Percentiles rank a stretch among this genome's conserved stretches.
Conservation (phyloP, 2,797 vertebrate species). For the Momotus momota region DNA sequence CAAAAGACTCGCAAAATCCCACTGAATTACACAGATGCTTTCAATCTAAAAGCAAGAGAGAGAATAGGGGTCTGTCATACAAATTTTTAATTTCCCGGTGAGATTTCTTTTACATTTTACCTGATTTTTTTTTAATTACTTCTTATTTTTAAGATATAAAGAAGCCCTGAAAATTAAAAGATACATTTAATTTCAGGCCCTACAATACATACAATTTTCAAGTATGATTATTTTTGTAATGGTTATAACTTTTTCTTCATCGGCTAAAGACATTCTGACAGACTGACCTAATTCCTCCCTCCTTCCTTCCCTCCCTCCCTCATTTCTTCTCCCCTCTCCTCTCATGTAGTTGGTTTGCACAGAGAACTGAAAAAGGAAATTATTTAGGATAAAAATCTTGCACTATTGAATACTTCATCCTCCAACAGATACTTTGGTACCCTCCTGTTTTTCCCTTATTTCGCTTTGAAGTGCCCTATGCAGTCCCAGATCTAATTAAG, state of each 20-base stretch:
- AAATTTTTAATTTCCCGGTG: not conserved
- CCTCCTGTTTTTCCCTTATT: not conserved
- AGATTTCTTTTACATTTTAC: not conserved
- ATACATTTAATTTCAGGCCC: not conserved
- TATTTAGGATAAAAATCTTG: not conserved
- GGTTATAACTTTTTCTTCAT: not conserved
- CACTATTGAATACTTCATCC: not conserved
- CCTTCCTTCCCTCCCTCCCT: not conserved
- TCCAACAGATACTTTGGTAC: not conserved
- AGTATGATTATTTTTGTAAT: not conserved
- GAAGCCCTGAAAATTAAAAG: not conserved
- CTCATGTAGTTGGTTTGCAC: not conserved
- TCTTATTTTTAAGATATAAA: not conserved
- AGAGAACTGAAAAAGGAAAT: not conserved
- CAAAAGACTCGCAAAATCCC: not conserved
- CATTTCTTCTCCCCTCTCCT: not conserved
- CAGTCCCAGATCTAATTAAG: not conserved
- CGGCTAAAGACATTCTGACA: conserved; percentile 23
- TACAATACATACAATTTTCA: not conserved
- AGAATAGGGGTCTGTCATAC: not conserved
- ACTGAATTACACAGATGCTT: not conserved
- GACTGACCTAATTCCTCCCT: conserved; percentile 20
- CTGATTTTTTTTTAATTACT: not conserved
- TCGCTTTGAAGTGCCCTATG: not conserved
- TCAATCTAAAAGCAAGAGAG: not conserved